Conservation (phyloP, 2,113 vertebrate species). For the Xiphias gladius region DNA sequence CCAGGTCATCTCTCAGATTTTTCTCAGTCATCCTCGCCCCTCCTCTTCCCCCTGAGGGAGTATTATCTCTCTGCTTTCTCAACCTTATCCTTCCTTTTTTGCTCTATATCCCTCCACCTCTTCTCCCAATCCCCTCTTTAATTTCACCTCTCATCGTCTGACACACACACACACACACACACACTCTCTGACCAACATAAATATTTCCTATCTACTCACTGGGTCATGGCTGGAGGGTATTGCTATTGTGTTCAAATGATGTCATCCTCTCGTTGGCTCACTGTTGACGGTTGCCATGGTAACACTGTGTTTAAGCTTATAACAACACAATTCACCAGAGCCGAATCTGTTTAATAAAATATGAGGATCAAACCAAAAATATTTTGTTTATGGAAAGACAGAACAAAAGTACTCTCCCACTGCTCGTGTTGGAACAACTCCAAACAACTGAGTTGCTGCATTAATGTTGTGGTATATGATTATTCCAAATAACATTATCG, state of each 20-base stretch:
- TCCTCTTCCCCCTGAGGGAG: slow-evolving; percentile 17
- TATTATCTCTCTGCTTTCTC: slow-evolving; percentile 62
- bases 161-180: slow-evolving; percentile 2
- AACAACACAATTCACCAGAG: not conserved
- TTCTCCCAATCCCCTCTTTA: slow-evolving; percentile 55
- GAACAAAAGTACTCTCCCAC: not conserved
- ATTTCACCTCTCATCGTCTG: slow-evolving; percentile 56
- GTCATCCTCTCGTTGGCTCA: slow-evolving; percentile 39
- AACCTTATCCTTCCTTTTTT: slow-evolving; percentile 44
- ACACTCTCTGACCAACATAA: not conserved
- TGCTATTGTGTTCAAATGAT: slow-evolving; percentile 49
- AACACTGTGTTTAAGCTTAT: slow-evolving; percentile 7
- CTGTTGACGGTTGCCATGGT: slow-evolving; percentile 41
- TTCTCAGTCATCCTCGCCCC: not conserved
- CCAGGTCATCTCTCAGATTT: slow-evolving; percentile 9
- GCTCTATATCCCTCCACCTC: slow-evolving; percentile 35
- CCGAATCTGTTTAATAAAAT: slow-evolving; percentile 27
- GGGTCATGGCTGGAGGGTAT: slow-evolving; percentile 34
- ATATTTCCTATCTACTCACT: slow-evolving; percentile 18
- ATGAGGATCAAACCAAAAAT: slow-evolving; percentile 13
- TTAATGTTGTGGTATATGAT: not conserved
- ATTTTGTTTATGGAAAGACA: not conserved
- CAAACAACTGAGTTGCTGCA: not conserved
- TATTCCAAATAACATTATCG: not conserved
- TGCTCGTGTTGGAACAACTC: not conserved